phyloP scores from a whole-genome alignment of 1,140 invertebrate genomes.

The Drosophila bocqueti region DNA sequence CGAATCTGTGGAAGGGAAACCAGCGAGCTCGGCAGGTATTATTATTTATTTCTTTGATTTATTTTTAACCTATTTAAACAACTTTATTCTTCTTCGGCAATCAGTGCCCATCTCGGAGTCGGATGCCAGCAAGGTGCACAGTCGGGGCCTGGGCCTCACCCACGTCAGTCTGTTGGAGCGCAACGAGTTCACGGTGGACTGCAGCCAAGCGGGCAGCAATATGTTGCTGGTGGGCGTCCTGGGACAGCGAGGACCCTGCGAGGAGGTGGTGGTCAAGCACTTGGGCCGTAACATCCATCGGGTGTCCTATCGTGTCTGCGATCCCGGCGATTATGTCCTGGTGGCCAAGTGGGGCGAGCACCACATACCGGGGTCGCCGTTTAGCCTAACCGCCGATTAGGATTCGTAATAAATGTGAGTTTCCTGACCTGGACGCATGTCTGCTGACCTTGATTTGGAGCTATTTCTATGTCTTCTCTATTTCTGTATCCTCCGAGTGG shows the following conservation, averaged over 20 bases:
- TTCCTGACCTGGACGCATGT: not conserved
- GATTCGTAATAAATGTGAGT: not conserved
- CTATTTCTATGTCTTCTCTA: not conserved
- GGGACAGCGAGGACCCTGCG: conserved; percentile 94
- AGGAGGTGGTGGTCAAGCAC: conserved; percentile 95
- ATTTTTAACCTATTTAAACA: not conserved
- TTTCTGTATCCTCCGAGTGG: conserved; percentile 1
- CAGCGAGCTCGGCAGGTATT: conserved; percentile 11
- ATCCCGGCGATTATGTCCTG: conserved; percentile 93
- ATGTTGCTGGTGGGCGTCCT: conserved; percentile 94
- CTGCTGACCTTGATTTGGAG: conserved; percentile 29
- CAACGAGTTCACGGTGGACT: conserved; percentile 94
- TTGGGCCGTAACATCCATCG: conserved; percentile 92
- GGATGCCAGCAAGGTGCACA: conserved; percentile 92
- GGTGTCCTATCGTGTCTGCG: conserved; percentile 90
- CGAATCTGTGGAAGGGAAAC: conserved; percentile 16
- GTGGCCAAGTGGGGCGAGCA: conserved; percentile 96
- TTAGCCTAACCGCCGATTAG: conserved; percentile 88
- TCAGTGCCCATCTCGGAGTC: conserved; percentile 90
- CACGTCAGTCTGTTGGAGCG: conserved; percentile 93
- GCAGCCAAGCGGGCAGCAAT: conserved; percentile 92
- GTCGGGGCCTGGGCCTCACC: conserved; percentile 94
- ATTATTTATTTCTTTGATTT: too few species aligned
- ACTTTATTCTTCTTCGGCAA: not conserved
- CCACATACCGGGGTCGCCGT: conserved; percentile 95